Evolutionary conservation across 2,113 vertebrate genomes (phyloP), one percentile per base, ranked within the genome.

Genomic region (Macaca mulatta): DNA sequence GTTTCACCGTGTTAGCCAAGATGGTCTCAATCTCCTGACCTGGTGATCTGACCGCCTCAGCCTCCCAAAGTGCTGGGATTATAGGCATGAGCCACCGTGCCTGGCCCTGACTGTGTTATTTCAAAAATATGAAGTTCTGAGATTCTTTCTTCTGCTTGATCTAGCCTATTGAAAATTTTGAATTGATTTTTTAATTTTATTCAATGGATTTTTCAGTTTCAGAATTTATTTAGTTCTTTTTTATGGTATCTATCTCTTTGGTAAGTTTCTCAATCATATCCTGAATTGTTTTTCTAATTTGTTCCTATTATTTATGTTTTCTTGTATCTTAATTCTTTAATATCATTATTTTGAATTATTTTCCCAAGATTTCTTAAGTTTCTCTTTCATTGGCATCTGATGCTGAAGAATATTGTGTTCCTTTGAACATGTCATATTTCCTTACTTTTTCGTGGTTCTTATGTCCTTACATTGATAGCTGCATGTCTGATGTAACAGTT

Each of bases 11-110:
- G 17, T 55, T 55, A 55, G 17, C 52, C 52, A 55, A 6, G 52
- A 55, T 55, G 52, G 52, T 55, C 52, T 55, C 0, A 2, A 55
- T 55, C 52, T 55, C 52, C 52, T 20, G 17, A 55, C 52, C 52
- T 55, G 0, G 0, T 55, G 17, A 55, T 55, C 52, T 0, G 6
- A 16, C 52, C 6, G 0, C 52, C 17, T 55, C 52, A 7, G 52
- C 52, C 52, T 55, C 52, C 52, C 52, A 55, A 55, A 20, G 17
- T 55, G 6, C 52, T 55, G 52, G 52, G 17, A 55, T 55, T 55
- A 55, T 6, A 55, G 17, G 52, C 2, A 2, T 55, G 52, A 55
- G 1, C 52, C 52, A 55, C 52, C 0, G 6, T 2, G 17, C 52
- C 52, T 1, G 2, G 17, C 17, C 52, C 32, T 69, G 67, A 69